These are phyloP conservation scores for Eurytoma adleriae DNA, from an alignment of 2,888 invertebrate species.

Conservation along the genomic window DNA sequence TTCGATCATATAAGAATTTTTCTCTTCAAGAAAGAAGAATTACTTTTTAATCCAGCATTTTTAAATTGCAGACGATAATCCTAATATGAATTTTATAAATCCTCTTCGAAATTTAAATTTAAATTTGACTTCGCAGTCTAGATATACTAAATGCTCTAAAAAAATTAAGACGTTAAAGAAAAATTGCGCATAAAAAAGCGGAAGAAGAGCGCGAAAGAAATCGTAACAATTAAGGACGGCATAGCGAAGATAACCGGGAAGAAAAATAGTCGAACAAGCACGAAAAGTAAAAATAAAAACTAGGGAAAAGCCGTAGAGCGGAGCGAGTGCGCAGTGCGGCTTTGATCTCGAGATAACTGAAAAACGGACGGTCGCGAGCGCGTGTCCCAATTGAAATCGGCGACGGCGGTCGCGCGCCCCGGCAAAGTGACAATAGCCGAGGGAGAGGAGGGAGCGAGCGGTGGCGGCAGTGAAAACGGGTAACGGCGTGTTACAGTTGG, in stretches of 20 bases:
- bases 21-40: too few relatives aligned
- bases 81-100: neutral
- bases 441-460: conserved; percentile 9
- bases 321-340: neutral
- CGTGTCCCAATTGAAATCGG: conserved; percentile 48
- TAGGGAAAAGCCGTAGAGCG: neutral
- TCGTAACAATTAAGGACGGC: neutral
- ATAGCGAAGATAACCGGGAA: neutral
- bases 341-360: conserved; percentile 41
- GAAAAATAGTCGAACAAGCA: neutral
- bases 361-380: conserved; percentile 23
- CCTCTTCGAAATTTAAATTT: neutral
- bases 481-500: conserved; percentile 70
- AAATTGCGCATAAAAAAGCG: neutral
- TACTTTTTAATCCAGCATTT: too few relatives aligned
- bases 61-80: neutral
- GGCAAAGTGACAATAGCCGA: conserved; percentile 37
- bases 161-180: too few relatives aligned
- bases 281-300: too few relatives aligned
- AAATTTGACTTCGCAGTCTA: too few relatives aligned
- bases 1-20: too few relatives aligned
- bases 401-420: neutral
- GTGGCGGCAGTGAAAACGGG: conserved; percentile 63
- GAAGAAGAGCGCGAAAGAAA: neutral
- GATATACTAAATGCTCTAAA: too few relatives aligned